Evolutionary conservation across 2,888 invertebrate genomes (phyloP).

Genomic region (Galerucella nymphaeae): DNA sequence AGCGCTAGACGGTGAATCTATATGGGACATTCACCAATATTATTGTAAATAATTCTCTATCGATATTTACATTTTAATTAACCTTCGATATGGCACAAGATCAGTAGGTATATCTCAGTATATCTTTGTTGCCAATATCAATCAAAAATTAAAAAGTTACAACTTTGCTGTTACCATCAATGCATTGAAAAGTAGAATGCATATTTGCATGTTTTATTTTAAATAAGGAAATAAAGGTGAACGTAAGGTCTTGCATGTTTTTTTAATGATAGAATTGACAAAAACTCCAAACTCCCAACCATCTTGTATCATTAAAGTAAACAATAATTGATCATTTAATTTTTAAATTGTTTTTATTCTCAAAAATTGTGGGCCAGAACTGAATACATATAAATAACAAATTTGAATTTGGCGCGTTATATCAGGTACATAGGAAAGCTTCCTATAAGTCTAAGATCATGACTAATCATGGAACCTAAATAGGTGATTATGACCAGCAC

Average conservation of each 20-base stretch:
- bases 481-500: too few species aligned
- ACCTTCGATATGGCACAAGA: conserved; percentile 11
- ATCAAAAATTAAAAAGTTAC: conserved; percentile 16
- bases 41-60: not conserved
- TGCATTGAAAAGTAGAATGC: conserved; percentile 25
- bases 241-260: conserved; percentile 27
- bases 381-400: too few species aligned
- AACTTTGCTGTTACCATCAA: conserved; percentile 16
- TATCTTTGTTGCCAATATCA: conserved; percentile 13
- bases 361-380: too few species aligned
- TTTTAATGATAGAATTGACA: not conserved
- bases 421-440: too few species aligned
- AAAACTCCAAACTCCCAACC: too few species aligned
- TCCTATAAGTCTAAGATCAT: too few species aligned
- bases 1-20: not conserved
- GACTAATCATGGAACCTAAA: too few species aligned
- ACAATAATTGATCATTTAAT: too few species aligned
- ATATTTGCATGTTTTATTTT: conserved; percentile 26
- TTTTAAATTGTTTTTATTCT: too few species aligned
- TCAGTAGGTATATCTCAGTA: too few species aligned
- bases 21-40: not conserved
- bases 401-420: too few species aligned
- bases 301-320: too few species aligned
- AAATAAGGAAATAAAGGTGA: conserved; percentile 28
- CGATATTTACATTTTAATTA: not conserved